phyloP scores from a whole-genome alignment of 2,113 vertebrate genomes.

The Scolopax mira region DNA sequence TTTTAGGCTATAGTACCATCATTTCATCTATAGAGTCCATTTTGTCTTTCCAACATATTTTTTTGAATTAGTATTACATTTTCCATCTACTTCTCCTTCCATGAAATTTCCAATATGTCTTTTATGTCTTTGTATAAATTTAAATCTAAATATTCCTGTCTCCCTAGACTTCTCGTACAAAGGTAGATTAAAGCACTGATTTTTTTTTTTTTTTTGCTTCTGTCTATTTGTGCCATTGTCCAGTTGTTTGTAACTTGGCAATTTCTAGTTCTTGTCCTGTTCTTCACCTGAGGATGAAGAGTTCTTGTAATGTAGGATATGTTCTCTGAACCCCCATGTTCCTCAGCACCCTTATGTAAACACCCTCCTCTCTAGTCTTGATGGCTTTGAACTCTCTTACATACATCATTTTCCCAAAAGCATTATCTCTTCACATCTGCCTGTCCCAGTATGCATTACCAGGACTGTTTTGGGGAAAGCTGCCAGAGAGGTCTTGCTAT shows the following conservation, averaged over 20 bases:
- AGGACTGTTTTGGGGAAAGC: neutral
- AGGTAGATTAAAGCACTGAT: neutral
- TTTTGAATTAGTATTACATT: neutral
- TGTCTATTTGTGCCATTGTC: neutral
- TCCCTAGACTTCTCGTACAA: neutral
- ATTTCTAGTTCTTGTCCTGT: neutral
- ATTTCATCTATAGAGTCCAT: neutral
- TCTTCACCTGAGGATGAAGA: neutral
- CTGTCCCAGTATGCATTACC: neutral
- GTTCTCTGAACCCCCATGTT: neutral
- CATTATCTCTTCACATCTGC: neutral
- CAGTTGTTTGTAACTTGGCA: neutral
- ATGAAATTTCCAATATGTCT: neutral
- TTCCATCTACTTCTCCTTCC: neutral
- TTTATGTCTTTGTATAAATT: neutral
- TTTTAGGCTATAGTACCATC: neutral
- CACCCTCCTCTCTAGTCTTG: neutral
- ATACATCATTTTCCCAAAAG: neutral
- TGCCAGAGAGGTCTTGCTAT: neutral
- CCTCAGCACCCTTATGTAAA: neutral
- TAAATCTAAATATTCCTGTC: neutral
- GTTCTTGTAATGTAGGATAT: neutral
- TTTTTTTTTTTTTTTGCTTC: neutral
- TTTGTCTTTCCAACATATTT: neutral
- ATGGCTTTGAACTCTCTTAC: neutral